Evolutionary conservation across 2,797 vertebrate species (phyloP).

Genomic region (Hemitrygon akajei): DNA sequence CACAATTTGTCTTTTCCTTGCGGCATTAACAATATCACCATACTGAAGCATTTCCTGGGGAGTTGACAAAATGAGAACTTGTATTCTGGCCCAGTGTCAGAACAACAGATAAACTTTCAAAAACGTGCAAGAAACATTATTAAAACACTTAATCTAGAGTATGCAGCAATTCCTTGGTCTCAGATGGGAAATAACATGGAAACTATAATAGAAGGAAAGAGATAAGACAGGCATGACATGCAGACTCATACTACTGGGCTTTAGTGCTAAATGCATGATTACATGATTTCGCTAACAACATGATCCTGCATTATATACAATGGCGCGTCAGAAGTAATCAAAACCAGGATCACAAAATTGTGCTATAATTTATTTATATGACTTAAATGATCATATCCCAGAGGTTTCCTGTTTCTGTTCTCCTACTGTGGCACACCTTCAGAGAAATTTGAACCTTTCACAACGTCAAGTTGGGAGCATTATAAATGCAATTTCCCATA

Average conservation of each 20-base stretch:
- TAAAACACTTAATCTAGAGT: not conserved
- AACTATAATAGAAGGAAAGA: not conserved
- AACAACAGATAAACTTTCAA: not conserved
- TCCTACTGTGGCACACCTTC: not conserved
- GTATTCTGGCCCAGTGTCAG: not conserved
- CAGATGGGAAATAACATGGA: not conserved
- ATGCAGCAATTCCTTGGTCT: not conserved
- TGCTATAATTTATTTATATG: not conserved
- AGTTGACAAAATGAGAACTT: not conserved
- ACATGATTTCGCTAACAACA: not conserved
- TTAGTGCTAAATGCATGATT: not conserved
- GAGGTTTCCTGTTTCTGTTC: not conserved
- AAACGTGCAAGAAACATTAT: not conserved
- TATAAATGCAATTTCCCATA: not conserved
- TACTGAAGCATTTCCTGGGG: not conserved
- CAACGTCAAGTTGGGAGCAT: not conserved
- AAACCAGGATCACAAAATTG: not conserved
- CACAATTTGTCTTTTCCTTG: not conserved
- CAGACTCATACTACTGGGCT: not conserved
- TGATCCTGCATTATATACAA: not conserved
- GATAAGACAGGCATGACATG: not conserved
- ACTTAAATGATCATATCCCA: not conserved
- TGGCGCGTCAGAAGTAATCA: not conserved
- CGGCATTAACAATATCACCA: not conserved
- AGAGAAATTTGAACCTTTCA: not conserved